phyloP scores from a whole-genome alignment of 2,888 invertebrate genomes.

The Polylopha cassiicola region DNA sequence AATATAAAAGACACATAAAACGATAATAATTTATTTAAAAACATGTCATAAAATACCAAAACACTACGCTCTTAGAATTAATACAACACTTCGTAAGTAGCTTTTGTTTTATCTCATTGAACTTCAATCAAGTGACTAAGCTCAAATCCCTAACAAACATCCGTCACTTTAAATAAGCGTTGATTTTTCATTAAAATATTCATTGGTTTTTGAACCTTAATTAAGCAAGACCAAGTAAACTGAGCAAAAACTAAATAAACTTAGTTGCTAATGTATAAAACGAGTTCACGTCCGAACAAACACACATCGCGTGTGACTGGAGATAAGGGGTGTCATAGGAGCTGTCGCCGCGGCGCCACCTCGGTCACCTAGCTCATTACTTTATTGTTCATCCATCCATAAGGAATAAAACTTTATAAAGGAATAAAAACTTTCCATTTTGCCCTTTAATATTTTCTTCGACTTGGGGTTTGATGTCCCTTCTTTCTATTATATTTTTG shows the following conservation, averaged over 20 bases:
- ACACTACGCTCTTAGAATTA: no score
- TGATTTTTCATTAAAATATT: no score
- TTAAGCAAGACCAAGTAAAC: no score
- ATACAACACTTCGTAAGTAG: no score
- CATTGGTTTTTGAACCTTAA: conserved; percentile 12
- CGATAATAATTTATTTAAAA: background rate
- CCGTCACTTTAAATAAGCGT: no score
- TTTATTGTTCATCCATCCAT: conserved; percentile 63
- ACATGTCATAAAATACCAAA: background rate
- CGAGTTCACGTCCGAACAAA: conserved; percentile 21
- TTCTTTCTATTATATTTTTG: background rate
- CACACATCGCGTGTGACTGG: conserved; percentile 59
- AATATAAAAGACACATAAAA: conserved; percentile 7
- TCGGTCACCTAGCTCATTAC: conserved; percentile 60
- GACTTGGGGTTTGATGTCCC: background rate
- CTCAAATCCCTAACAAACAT: no score
- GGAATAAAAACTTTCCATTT: conserved; percentile 25
- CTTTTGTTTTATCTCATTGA: no score
- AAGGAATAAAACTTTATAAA: conserved; percentile 41
- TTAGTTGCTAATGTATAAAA: conserved; percentile 12
- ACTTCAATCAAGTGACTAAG: no score
- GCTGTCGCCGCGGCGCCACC: conserved; percentile 57
- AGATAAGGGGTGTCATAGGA: conserved; percentile 72
- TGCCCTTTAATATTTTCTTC: conserved; percentile 1
- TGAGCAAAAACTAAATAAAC: no score